Conservation (phyloP, 2,797 vertebrate species). For the Ptychadena robeensis region DNA sequence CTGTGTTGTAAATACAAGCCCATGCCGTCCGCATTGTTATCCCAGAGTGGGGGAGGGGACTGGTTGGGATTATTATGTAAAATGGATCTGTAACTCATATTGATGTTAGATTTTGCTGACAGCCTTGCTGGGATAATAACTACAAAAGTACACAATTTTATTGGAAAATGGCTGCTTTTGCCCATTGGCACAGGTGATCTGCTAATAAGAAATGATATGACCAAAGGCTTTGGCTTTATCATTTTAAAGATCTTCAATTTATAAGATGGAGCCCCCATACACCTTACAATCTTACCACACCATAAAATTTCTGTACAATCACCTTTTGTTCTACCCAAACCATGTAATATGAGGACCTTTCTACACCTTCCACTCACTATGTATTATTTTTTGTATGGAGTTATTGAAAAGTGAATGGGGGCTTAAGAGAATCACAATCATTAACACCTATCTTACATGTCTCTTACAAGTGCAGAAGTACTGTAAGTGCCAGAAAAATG, state of each 20-base stretch:
- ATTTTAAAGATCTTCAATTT: too few species aligned
- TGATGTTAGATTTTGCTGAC: not conserved
- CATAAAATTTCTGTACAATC: too few species aligned
- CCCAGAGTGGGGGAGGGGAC: not conserved
- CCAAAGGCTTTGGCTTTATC: not conserved
- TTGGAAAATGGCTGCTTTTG: not conserved
- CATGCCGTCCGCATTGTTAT: not conserved
- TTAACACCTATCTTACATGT: not conserved
- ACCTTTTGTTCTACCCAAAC: too few species aligned
- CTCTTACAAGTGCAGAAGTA: not conserved
- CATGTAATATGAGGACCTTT: too few species aligned
- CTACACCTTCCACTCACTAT: too few species aligned
- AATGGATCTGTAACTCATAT: not conserved
- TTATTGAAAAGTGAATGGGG: too few species aligned
- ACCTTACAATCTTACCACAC: too few species aligned
- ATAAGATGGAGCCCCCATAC: too few species aligned
- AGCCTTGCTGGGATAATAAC: not conserved
- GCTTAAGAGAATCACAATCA: not conserved
- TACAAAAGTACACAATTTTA: not conserved
- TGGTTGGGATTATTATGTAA: not conserved
- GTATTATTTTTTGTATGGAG: too few species aligned
- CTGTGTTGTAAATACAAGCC: conserved; percentile 1
- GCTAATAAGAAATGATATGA: not conserved
- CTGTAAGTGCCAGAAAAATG: not conserved
- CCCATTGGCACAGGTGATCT: not conserved